Evolutionary conservation across 2,113 vertebrate species (phyloP), one percentile per base, ranked within the genome.

Genomic region (Oenanthe melanoleuca): DNA sequence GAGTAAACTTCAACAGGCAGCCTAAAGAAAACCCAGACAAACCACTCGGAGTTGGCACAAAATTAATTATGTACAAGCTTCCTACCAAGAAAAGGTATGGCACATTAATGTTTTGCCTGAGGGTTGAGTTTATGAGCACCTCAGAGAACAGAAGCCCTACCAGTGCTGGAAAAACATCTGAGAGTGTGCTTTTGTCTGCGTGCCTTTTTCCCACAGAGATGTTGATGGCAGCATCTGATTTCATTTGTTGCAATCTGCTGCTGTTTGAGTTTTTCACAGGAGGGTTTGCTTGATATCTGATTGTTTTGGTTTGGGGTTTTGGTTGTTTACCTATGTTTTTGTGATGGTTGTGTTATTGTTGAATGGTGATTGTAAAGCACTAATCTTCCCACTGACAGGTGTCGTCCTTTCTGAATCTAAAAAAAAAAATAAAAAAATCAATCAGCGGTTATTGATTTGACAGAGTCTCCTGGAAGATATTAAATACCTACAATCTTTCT

Each of bases 241-340:
- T 60, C 52, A 40, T 93, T 83, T 89, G 49, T 49, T 84, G 60
- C 52, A 83, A 8, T 77, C 70, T 83, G 60, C 38, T 78, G 38
- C 60, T 55, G 11, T 57, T 69, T 44, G 25, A 53, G 29, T 93
- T 97, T 95, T 81, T 94, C 88, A 66, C 53, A 88, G 96, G 40
- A 75, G 89, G 50, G 67, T 96, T 86, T 91, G 75, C 87, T 94
- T 95, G 75, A 49, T 93, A 96, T 31, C 75, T 83, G 63, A 96
- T 77, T 89, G 84, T 94, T 94, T 86, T 73, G 71, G 67, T 42
- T 94, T 97, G 80, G 49, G 60, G 86, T 73, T 83, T 97, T 83
- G 71, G 92, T 84, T 95, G 93, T 98, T 97, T 96, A 97, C 97
- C 96, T 97, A 47, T 94, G 96, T 60, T 98, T 98, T 97, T 98